Percentiles rank a stretch among this genome's conserved stretches.
phyloP scores from a whole-genome alignment of 2,797 vertebrate species.

The Scolopax rusticola region DNA sequence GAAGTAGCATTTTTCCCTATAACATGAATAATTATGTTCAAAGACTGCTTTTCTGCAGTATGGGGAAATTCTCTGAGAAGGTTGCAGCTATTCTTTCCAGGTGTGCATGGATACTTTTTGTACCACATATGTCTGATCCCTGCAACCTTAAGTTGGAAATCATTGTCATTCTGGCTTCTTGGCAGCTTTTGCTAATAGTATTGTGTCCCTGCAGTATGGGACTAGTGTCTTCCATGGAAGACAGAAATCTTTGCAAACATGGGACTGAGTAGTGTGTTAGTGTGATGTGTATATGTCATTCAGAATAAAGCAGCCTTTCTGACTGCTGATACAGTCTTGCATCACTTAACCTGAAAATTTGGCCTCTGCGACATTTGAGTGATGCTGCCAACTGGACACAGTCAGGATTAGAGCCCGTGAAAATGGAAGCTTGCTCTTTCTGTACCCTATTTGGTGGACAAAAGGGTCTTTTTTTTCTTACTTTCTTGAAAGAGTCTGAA shows the following conservation, averaged over 20 bases:
- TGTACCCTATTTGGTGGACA: rapidly evolving
- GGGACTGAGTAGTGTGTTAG: neutral
- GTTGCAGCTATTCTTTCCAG: neutral
- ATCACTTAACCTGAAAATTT: neutral
- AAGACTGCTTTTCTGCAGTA: neutral
- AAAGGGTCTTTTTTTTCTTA: neutral
- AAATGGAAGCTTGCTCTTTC: neutral
- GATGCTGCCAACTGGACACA: neutral
- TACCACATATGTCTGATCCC: neutral
- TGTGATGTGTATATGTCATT: neutral
- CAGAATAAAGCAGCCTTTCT: neutral
- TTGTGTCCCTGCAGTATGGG: neutral
- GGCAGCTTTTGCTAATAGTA: neutral
- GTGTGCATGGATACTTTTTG: neutral
- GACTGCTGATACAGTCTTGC: neutral
- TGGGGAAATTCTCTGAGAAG: neutral
- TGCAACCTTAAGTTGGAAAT: neutral
- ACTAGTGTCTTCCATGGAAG: neutral
- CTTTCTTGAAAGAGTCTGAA: neutral
- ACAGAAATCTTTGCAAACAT: neutral
- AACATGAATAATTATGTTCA: neutral
- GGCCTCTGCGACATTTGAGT: neutral
- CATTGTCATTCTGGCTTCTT: neutral
- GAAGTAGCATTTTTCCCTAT: neutral
- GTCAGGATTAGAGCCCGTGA: neutral